Evolutionary conservation across 2,113 vertebrate species (phyloP).

Genomic region (Catagonus wagneri): DNA sequence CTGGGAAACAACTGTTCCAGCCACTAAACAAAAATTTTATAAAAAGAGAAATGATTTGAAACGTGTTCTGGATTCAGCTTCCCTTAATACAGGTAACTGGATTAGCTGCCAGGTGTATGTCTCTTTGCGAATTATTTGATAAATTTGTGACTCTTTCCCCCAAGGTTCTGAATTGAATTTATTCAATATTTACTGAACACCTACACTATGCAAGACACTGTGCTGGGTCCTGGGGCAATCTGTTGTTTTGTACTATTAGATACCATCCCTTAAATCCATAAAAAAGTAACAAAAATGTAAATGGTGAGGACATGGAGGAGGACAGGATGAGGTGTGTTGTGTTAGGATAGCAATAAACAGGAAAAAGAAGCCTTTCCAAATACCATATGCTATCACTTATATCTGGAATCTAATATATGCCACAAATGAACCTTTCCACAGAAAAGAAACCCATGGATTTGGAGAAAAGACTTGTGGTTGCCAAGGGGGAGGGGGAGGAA

Average conservation of each 20-base stretch:
- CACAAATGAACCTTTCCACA: too few relatives aligned
- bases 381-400: too few relatives aligned
- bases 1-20: slow-evolving; percentile 66
- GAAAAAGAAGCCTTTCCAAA: too few relatives aligned
- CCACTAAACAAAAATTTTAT: slow-evolving; percentile 37
- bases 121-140: slow-evolving; percentile 59
- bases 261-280: slow-evolving; percentile 21
- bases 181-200: slow-evolving; percentile 49
- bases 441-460: too few relatives aligned
- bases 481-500: too few relatives aligned
- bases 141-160: slow-evolving; percentile 28
- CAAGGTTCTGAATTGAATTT: slow-evolving; percentile 55
- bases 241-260: slow-evolving; percentile 15
- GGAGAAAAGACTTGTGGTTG: too few relatives aligned
- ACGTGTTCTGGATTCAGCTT: slow-evolving; percentile 44
- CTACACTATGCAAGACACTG: background rate
- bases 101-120: slow-evolving; percentile 62
- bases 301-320: background rate
- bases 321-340: background rate
- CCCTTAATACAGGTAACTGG: slow-evolving; percentile 56
- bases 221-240: slow-evolving; percentile 41
- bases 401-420: too few relatives aligned
- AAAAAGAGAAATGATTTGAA: slow-evolving; percentile 43
- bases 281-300: slow-evolving; percentile 50
- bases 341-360: background rate